A percentile compares a stretch with the other conserved stretches of the same genome.
Conservation (phyloP, 2,797 vertebrate genomes). For the Enoplosus armatus region DNA sequence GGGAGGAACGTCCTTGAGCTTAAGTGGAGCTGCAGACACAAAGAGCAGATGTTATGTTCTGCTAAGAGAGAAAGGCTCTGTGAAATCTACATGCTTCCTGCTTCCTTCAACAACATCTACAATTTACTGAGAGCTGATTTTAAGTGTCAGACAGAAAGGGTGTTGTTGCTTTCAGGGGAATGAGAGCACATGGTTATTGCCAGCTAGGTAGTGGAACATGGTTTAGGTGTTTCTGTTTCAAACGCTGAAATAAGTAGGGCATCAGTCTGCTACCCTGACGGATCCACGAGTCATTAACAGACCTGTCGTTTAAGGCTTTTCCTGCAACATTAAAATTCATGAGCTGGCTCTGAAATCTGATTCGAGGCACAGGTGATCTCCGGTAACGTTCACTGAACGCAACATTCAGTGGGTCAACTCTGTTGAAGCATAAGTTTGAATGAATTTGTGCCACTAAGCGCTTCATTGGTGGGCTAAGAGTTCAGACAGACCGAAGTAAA, state of each 20-base stretch:
- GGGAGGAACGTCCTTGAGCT: neutral
- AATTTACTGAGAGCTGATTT: conserved; percentile 4
- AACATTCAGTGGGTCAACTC: conserved; percentile 18
- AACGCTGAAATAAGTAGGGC: conserved; percentile 45
- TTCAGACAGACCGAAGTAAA: neutral
- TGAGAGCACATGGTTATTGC: conserved; percentile 4
- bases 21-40: conserved; percentile 7
- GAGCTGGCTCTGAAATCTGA: conserved; percentile 15
- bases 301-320: conserved; percentile 23
- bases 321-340: conserved; percentile 54
- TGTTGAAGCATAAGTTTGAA: neutral
- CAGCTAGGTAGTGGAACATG: too few relatives aligned
- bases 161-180: conserved; percentile 22
- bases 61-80: neutral
- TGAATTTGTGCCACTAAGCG: neutral
- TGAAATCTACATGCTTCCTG: neutral
- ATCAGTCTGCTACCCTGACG: conserved; percentile 6
- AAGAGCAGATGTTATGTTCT: neutral
- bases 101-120: conserved; percentile 2
- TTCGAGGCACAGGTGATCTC: conserved; percentile 32
- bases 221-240: conserved; percentile 36
- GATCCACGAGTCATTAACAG: conserved; percentile 44
- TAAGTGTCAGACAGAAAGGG: neutral
- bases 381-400: conserved; percentile 7
- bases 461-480: conserved; percentile 19